A percentile compares a stretch with the other conserved stretches of the same genome.
These are phyloP conservation scores for Pithys albifrons DNA, from an alignment of 2,113 vertebrate genomes.

Conservation along the genomic window DNA sequence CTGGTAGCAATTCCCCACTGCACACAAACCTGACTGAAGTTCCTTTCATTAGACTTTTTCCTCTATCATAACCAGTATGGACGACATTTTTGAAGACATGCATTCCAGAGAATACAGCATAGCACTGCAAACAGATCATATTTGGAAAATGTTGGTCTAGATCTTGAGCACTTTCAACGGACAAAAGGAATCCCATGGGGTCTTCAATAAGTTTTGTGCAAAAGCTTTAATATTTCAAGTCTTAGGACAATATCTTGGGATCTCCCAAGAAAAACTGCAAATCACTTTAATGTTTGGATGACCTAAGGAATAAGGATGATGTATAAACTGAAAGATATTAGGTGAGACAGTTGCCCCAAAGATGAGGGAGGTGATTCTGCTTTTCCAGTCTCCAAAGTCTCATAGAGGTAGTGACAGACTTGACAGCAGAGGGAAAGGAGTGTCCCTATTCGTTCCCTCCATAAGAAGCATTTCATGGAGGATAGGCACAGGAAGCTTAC, in stretches of 20 bases:
- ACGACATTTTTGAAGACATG: not conserved
- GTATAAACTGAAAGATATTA: not conserved
- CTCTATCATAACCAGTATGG: not conserved
- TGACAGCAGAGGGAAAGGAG: not conserved
- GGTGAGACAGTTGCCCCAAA: accelerated
- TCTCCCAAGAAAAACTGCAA: not conserved
- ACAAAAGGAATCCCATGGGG: not conserved
- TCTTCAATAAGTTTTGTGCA: not conserved
- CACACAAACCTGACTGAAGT: not conserved
- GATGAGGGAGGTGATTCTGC: not conserved
- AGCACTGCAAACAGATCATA: not conserved
- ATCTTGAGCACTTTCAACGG: not conserved
- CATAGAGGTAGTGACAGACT: not conserved
- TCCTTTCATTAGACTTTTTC: not conserved
- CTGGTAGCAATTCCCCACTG: not conserved
- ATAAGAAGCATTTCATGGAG: not conserved
- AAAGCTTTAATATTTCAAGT: not conserved
- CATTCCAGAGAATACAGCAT: not conserved
- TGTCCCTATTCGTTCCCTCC: not conserved
- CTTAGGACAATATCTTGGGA: not conserved
- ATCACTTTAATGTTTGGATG: not conserved
- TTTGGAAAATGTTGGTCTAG: not conserved
- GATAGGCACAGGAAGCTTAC: not conserved
- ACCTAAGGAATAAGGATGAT: not conserved
- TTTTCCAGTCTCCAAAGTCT: not conserved